phyloP scores from a whole-genome alignment of 2,888 invertebrate genomes.

The Ischnus inquisitorius region DNA sequence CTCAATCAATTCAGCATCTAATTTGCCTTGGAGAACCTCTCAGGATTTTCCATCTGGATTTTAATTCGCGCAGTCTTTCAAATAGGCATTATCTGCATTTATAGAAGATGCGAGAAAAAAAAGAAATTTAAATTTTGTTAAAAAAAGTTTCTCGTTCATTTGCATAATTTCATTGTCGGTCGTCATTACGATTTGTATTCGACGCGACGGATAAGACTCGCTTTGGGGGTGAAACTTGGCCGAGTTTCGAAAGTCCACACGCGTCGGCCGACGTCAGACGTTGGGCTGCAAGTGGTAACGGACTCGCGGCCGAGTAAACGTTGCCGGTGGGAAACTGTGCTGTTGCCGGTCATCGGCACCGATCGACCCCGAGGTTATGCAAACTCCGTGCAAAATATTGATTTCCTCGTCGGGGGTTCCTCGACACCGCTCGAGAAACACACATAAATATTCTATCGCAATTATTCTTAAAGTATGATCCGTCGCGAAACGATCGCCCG shows the following conservation, averaged over 20 bases:
- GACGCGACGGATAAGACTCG: too few species aligned
- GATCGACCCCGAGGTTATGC: not conserved
- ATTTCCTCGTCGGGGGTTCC: not conserved
- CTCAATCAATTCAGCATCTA: too few species aligned
- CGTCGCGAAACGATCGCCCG: not conserved
- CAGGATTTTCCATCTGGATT: too few species aligned
- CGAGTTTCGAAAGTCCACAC: not conserved
- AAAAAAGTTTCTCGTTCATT: too few species aligned
- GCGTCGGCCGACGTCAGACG: not conserved
- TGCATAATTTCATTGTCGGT: not conserved
- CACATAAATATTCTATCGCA: not conserved
- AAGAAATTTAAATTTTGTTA: too few species aligned
- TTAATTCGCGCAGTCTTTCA: too few species aligned
- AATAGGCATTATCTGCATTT: too few species aligned
- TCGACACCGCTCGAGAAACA: not conserved
- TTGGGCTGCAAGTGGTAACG: not conserved
- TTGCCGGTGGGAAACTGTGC: not conserved
- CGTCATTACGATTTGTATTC: not conserved
- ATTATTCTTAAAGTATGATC: not conserved
- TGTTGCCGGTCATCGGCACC: conserved; percentile 3
- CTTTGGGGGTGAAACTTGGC: too few species aligned
- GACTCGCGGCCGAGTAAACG: not conserved
- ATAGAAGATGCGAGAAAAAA: too few species aligned
- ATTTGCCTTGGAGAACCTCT: too few species aligned
- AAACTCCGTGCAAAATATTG: not conserved